Evolutionary conservation across 2,888 invertebrate species (phyloP), one percentile per base, ranked within the genome.

Genomic region (Ormyrus thymus): DNA sequence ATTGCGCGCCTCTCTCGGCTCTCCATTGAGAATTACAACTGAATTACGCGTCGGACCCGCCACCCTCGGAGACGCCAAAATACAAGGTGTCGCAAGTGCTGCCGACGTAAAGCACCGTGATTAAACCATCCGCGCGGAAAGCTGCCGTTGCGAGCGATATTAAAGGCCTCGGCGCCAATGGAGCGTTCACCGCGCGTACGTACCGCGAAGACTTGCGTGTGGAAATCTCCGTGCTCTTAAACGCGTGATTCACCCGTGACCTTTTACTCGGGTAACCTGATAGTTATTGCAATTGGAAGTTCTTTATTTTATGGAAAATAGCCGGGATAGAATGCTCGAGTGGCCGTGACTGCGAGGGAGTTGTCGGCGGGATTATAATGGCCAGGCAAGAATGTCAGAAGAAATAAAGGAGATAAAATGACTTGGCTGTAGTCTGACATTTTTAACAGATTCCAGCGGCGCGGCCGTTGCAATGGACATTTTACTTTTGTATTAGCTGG

Each of bases 161-260:
- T 58, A 58, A 3, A 29, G 29, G 4, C 48, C 45, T 15, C 43
- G 13, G 7, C 13, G 13, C 10, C 7, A 55, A 3, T 55, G 55
- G 55, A 7, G 64, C 64, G 15, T 65, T 48, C 7, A n/a, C 10
- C 1, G n/a, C 29, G 13, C 9, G 8, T 7, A 11, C 50, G 50
- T 56, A 29, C 9, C 6, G 48, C 46, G 29, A 29, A 43, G 2
- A 46, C 51, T 15, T 48, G 15, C 8, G 53, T 61, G 45, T 59
- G 59, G 29, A 65, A 71, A 77, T 50, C 13, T 45, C 15, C 61
- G 51, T n/a, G 13, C 2, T 51, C 53, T 53, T 76, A 51, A 48
- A 43, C 50, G 15, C 3, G 56, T 79, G 78, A 79, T 75, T 79
- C 75, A 79, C 66, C 75, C 61, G 43, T 65, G 61, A 71, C 70